Conservation (phyloP, 2,888 invertebrate species). For the Sphecodes monilicornis region DNA sequence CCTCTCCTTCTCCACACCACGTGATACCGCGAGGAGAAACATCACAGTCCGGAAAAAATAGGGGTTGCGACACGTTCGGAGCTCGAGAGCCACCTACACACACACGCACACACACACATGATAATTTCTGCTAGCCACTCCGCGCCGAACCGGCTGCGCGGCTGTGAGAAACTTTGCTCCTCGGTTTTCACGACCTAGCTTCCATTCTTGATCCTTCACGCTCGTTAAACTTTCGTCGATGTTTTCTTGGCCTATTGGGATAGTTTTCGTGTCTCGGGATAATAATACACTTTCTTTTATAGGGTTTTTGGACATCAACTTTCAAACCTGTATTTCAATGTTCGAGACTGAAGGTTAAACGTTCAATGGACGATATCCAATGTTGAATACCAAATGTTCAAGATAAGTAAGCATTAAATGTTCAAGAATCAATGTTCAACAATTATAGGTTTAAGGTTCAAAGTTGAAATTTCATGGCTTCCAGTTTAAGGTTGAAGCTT, state of each 20-base stretch:
- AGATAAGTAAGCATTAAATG: too few species aligned
- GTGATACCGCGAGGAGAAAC: neutral
- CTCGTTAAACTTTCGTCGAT: neutral
- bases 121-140: neutral
- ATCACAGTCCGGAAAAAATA: neutral
- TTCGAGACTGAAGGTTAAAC: too few species aligned
- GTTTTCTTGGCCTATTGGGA: neutral
- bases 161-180: neutral
- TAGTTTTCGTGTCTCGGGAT: neutral
- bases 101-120: neutral
- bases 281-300: neutral
- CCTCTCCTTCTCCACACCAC: neutral
- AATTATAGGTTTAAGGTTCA: too few species aligned
- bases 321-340: too few species aligned
- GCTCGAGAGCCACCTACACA: neutral
- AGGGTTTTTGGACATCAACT: too few species aligned
- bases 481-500: too few species aligned
- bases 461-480: too few species aligned
- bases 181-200: neutral
- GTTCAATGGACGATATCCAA: too few species aligned
- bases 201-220: neutral
- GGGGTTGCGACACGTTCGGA: neutral
- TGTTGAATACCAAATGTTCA: too few species aligned
- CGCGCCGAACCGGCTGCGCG: neutral
- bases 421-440: too few species aligned